Evolutionary conservation across 1,140 invertebrate genomes (phyloP).

Genomic region (Kradibia gibbosae): DNA sequence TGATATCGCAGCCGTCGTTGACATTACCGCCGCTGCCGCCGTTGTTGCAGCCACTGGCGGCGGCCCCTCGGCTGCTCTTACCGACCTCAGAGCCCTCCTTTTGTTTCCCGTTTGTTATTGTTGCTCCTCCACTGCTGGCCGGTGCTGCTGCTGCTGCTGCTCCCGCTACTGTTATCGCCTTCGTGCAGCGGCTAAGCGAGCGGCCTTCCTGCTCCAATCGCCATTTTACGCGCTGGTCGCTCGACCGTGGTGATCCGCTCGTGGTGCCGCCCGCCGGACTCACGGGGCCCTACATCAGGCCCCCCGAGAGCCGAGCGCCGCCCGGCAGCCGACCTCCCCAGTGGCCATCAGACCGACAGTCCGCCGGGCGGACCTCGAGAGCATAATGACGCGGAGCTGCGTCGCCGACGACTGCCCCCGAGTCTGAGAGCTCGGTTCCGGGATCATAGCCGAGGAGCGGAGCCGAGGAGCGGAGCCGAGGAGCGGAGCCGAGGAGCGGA

Average conservation of each 20-base stretch:
- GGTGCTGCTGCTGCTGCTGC: not conserved
- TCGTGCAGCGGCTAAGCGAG: not conserved
- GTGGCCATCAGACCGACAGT: not conserved
- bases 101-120: too few species aligned
- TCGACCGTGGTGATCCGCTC: not conserved
- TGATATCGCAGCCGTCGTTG: not conserved
- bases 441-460: not conserved
- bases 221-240: conserved; percentile 50
- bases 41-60: not conserved
- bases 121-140: too few species aligned
- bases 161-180: not conserved
- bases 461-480: conserved; percentile 48
- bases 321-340: not conserved
- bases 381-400: conserved; percentile 63
- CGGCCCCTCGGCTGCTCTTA: not conserved
- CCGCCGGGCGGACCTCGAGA: conserved; percentile 51
- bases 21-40: not conserved
- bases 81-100: too few species aligned
- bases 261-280: not conserved
- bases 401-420: conserved; percentile 60
- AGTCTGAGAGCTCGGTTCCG: conserved; percentile 53
- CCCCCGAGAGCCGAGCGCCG: not conserved
- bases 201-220: conserved; percentile 36
- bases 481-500: too few species aligned
- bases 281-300: not conserved